A percentile compares a stretch with the other conserved stretches of the same genome.
phyloP scores from a whole-genome alignment of 2,797 vertebrate species.

The Typhlichthys eigenmanni region DNA sequence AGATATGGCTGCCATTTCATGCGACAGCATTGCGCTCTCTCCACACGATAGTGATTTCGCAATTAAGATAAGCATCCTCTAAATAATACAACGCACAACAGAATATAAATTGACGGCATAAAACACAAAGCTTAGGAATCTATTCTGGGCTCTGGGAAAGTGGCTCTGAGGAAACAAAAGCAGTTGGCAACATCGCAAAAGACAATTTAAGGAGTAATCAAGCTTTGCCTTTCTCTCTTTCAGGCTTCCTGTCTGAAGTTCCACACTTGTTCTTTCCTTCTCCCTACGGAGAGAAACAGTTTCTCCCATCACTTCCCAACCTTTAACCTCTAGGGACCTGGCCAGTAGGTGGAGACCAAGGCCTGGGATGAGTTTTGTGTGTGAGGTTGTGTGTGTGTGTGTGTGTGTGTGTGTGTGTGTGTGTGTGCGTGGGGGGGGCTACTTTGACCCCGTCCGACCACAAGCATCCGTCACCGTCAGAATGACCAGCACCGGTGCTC shows the following conservation, averaged over 20 bases:
- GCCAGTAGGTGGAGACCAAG: slow-evolving; percentile 57
- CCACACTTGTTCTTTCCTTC: slow-evolving; percentile 1
- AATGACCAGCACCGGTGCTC: slow-evolving; percentile 59
- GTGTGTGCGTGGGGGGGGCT: slow-evolving; percentile 12
- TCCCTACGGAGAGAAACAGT: background rate
- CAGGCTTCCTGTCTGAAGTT: background rate
- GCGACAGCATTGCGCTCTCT: slow-evolving; percentile 35
- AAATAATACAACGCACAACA: slow-evolving; percentile 67
- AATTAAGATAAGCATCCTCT: slow-evolving; percentile 62
- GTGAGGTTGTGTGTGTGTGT: background rate
- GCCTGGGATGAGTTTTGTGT: slow-evolving; percentile 65
- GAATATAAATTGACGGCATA: slow-evolving; percentile 67
- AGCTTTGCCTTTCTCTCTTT: slow-evolving; percentile 28
- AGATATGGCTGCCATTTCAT: slow-evolving; percentile 60
- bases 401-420: background rate
- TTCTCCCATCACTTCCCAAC: slow-evolving; percentile 41
- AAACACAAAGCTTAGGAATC: slow-evolving; percentile 56
- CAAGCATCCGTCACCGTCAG: slow-evolving; percentile 71
- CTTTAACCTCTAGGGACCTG: slow-evolving; percentile 54
- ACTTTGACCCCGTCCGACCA: slow-evolving; percentile 46
- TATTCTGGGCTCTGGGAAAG: slow-evolving; percentile 22
- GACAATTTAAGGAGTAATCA: slow-evolving; percentile 20
- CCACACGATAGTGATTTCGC: slow-evolving; percentile 63
- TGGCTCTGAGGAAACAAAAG: slow-evolving; percentile 39
- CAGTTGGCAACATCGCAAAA: slow-evolving; percentile 19